Evolutionary conservation across 2,888 invertebrate species (phyloP).

Genomic region (Hirtodrosophila alboralis): DNA sequence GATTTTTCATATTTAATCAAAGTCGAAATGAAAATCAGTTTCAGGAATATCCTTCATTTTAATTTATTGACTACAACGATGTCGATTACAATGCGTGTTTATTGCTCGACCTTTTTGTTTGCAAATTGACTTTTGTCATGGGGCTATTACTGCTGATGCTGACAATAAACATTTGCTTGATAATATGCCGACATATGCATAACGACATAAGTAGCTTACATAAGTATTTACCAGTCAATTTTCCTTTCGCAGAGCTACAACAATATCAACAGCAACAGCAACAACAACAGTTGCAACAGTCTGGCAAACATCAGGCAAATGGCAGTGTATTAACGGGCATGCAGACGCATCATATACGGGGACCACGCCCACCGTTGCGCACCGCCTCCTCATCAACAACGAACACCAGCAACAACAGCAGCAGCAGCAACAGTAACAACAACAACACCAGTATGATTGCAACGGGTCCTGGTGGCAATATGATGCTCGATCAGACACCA

Average conservation of each 20-base stretch:
- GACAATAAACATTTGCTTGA: slow-evolving; percentile 63
- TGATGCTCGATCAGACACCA: slow-evolving; percentile 78
- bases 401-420: slow-evolving; percentile 50
- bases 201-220: slow-evolving; percentile 69
- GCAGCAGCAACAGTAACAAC: slow-evolving; percentile 45
- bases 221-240: slow-evolving; percentile 2
- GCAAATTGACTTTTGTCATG: slow-evolving; percentile 65
- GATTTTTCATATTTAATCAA: no score
- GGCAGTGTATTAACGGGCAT: slow-evolving; percentile 80
- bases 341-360: slow-evolving; percentile 82
- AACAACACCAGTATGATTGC: slow-evolving; percentile 26
- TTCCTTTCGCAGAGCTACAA: slow-evolving; percentile 65
- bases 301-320: slow-evolving; percentile 82
- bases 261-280: slow-evolving; percentile 76
- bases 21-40: no score
- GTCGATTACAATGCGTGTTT: slow-evolving; percentile 50
- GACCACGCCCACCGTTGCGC: slow-evolving; percentile 83
- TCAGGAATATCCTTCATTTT: no score
- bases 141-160: slow-evolving; percentile 16
- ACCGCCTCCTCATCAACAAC: slow-evolving; percentile 82
- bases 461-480: slow-evolving; percentile 30
- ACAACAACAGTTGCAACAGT: slow-evolving; percentile 76
- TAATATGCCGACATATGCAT: slow-evolving; percentile 75
- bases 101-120: slow-evolving; percentile 62
- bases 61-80: slow-evolving; percentile 32